A percentile compares a stretch with the other conserved stretches of the same genome.
Conservation (phyloP, 2,113 vertebrate genomes). For the Rhynchomys soricoides region DNA sequence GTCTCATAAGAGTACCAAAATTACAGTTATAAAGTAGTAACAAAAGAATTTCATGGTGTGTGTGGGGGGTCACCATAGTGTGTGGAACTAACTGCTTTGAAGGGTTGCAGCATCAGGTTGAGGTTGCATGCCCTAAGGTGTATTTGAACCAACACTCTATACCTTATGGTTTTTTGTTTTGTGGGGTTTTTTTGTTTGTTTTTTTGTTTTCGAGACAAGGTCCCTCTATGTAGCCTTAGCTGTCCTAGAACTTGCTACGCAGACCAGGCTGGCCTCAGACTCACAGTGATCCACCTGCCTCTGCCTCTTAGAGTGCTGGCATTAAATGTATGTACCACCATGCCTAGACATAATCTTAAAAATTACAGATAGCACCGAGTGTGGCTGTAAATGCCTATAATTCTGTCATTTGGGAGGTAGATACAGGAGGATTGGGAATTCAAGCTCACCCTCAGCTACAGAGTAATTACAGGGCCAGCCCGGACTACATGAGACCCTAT, state of each 20-base stretch:
- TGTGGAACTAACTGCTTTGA: background rate
- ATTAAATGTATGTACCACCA: background rate
- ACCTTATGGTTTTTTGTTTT: background rate
- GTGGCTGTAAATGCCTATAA: background rate
- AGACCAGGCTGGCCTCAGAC: background rate
- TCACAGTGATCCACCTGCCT: background rate
- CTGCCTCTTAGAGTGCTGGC: background rate
- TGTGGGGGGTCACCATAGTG: background rate
- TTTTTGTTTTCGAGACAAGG: background rate
- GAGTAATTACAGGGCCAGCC: background rate
- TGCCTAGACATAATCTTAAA: conserved; percentile 24
- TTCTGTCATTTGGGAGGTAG: background rate
- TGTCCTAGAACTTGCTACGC: background rate
- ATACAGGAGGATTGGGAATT: background rate
- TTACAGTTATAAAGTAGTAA: background rate
- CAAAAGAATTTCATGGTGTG: background rate
- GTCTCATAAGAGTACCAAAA: background rate
- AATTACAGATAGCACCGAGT: background rate
- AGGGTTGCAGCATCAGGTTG: background rate
- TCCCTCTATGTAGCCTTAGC: background rate
- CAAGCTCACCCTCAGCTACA: background rate
- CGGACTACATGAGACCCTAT: background rate
- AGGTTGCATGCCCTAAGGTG: background rate
- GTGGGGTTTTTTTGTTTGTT: no score
- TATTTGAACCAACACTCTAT: background rate